Conservation (phyloP, 2,113 vertebrate genomes). For the Lasiurus cinereus region DNA sequence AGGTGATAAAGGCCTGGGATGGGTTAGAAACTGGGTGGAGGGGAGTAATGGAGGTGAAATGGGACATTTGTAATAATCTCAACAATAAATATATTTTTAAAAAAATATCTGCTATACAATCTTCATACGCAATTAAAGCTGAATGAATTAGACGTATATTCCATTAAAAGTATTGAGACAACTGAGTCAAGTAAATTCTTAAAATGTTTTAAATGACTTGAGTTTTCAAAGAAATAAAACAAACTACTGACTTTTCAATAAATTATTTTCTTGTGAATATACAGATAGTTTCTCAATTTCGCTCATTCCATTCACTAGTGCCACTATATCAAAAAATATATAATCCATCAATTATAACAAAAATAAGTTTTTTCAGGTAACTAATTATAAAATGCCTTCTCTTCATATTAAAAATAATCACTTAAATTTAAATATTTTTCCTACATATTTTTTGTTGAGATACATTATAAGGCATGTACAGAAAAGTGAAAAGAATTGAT, state of each 20-base stretch:
- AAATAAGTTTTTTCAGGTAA: not conserved
- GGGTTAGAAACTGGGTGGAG: too few relatives aligned
- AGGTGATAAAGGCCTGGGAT: too few relatives aligned
- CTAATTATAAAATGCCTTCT: not conserved
- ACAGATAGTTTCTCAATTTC: conserved; percentile 15
- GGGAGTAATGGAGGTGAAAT: too few relatives aligned
- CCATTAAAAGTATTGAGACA: not conserved
- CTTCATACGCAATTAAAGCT: not conserved
- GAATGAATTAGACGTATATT: not conserved
- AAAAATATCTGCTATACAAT: not conserved
- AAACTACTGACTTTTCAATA: not conserved
- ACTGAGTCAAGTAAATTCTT: not conserved
- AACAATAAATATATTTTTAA: too few relatives aligned
- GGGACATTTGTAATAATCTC: too few relatives aligned
- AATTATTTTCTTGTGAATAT: not conserved
- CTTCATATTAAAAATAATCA: conserved; percentile 7
- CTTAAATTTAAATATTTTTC: not conserved
- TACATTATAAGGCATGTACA: not conserved
- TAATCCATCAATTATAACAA: conserved; percentile 8
- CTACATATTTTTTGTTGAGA: not conserved
- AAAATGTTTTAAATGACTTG: not conserved
- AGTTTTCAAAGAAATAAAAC: not conserved
- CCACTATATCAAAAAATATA: not conserved
- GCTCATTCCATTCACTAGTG: not conserved
- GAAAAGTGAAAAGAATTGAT: conserved; percentile 45